Percentiles rank a stretch among this genome's conserved stretches.
phyloP scores from a whole-genome alignment of 2,888 invertebrate genomes.

The Phasia obesa region DNA sequence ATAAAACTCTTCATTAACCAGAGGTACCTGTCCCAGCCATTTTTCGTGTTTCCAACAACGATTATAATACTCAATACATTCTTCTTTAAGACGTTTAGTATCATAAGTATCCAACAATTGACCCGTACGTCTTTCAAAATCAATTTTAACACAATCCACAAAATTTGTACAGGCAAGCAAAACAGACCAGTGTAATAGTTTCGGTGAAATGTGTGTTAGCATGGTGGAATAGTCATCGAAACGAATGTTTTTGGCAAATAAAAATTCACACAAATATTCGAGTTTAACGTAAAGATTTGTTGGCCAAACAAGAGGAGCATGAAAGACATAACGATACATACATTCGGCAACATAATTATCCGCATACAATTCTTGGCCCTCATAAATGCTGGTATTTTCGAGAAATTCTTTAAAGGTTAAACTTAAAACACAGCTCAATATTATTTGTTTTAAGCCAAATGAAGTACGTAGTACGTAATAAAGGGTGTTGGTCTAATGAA shows the following conservation, averaged over 20 bases:
- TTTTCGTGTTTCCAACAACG: conserved; percentile 65
- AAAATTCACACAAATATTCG: conserved; percentile 43
- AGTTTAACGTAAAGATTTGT: conserved; percentile 54
- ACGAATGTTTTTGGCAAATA: conserved; percentile 35
- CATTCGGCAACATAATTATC: conserved; percentile 39
- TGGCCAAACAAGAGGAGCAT: conserved; percentile 53
- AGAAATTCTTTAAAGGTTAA: conserved; percentile 61
- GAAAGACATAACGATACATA: conserved; percentile 57
- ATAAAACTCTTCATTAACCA: conserved; percentile 25
- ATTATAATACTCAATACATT: conserved; percentile 61
- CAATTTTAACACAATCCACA: conserved; percentile 44
- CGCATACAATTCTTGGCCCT: conserved; percentile 26
- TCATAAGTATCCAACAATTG: conserved; percentile 39
- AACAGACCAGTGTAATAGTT: conserved; percentile 59
- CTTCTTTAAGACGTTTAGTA: conserved; percentile 11
- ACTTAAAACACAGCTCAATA: conserved; percentile 35
- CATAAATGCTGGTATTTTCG: conserved; percentile 45
- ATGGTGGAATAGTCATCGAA: conserved; percentile 45
- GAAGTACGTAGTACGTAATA: conserved; percentile 52
- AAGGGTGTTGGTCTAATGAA: conserved; percentile 49
- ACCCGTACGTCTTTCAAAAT: conserved; percentile 53
- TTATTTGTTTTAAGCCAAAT: conserved; percentile 60
- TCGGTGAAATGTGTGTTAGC: conserved; percentile 63
- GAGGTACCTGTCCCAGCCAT: conserved; percentile 51
- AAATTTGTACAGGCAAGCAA: conserved; percentile 56